These are phyloP conservation scores for Eupithecia inturbata DNA, from an alignment of 2,888 invertebrate species.

Conservation along the genomic window DNA sequence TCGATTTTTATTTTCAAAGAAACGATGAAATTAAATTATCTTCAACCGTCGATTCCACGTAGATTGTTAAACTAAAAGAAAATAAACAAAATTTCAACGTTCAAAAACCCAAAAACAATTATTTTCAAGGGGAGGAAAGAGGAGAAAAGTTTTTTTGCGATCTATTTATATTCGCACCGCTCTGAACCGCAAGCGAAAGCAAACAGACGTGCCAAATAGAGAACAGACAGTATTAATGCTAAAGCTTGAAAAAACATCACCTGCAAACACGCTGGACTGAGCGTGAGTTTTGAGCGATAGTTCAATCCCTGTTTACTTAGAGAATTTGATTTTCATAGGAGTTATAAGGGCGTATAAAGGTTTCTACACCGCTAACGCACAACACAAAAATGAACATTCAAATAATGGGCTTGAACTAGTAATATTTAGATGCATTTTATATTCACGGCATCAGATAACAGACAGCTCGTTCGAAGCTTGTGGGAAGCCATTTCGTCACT, in stretches of 20 bases:
- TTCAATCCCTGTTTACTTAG: conserved; percentile 33
- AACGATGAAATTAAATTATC: background rate
- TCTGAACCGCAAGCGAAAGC: conserved; percentile 46
- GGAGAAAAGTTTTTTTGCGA: background rate
- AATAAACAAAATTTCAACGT: background rate
- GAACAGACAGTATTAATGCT: conserved; percentile 57
- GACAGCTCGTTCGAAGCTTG: too few relatives aligned
- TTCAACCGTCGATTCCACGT: background rate
- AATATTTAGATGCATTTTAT: too few relatives aligned
- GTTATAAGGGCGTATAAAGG: background rate
- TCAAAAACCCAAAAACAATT: background rate
- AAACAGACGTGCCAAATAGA: conserved; percentile 59
- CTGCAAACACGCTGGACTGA: conserved; percentile 51
- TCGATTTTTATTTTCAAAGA: background rate
- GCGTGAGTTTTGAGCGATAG: conserved; percentile 42
- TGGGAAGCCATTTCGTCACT: too few relatives aligned
- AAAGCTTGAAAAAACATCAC: conserved; percentile 58
- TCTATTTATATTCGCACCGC: conserved; percentile 41
- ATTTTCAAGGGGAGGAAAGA: background rate
- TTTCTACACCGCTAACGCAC: too few relatives aligned
- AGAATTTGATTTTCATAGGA: conserved; percentile 22
- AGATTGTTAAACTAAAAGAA: background rate
- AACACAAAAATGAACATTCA: too few relatives aligned
- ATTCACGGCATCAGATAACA: too few relatives aligned
- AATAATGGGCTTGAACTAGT: too few relatives aligned